Evolutionary conservation across 2,797 vertebrate species (phyloP), one percentile per base, ranked within the genome.

Genomic region (Balearica regulorum): DNA sequence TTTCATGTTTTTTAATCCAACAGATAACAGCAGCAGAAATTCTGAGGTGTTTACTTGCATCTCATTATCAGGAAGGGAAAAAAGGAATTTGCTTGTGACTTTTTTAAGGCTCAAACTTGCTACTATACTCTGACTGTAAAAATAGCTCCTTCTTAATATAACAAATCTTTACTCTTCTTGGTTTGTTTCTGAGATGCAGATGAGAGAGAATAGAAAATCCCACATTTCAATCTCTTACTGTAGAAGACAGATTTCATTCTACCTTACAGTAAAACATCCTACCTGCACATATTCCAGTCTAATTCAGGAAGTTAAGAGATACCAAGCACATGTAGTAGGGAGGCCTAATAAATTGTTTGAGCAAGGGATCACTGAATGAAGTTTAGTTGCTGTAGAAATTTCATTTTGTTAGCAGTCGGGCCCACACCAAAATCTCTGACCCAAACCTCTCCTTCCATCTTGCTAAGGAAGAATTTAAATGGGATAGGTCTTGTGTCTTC

Each of bases 231-330:
- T 92, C 57, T 94, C 91, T 58, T 86, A 54, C 77, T 96, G 79
- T 92, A 91, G 88, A 93, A 21, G 79, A 88, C 24, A 68, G 84
- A 58, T 94, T 96, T 97, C 75, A 81, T 94, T 97, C 79, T 96
- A 82, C 85, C 41, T 79, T 94, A 61, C 78, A 80, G 87, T 93
- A 89, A 78, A 64, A 77, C 13, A 15, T 94, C 93, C 94, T 96
- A 89, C 83, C 84, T 97, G 82, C 93, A 55, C 90, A 65, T 95
- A 93, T 91, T 97, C 86, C 82, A 85, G 64, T 89, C 70, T 96
- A 35, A 96, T 96, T 97, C 96, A 96, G 95, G 95, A 97, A 96
- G 94, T 94, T 72, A 85, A 95, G 94, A 97, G 87, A 96, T 93
- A 66, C 76, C 94, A 95, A 97, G 65, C 91, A 83, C 93, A 91